Percentiles rank a stretch among this genome's conserved stretches.
Conservation (phyloP, 2,113 vertebrate species). For the Protobothrops mucrosquamatus region DNA sequence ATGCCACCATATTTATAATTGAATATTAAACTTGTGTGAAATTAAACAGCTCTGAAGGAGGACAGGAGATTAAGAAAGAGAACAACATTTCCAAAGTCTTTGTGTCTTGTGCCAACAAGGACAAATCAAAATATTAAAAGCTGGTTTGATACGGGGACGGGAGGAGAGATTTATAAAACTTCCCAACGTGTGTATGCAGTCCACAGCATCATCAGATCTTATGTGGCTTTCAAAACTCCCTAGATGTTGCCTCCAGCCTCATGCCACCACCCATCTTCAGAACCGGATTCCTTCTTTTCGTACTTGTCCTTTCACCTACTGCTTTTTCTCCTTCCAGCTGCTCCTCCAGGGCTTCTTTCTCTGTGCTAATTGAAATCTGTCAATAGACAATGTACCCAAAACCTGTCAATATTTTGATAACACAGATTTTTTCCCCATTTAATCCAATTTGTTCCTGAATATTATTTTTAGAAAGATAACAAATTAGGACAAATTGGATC, state of each 20-base stretch:
- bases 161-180: background rate
- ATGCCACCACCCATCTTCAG: background rate
- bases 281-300: background rate
- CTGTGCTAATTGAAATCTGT: background rate
- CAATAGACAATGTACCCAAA: background rate
- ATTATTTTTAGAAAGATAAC: background rate
- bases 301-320: background rate
- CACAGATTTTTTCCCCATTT: background rate
- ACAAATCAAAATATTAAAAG: background rate
- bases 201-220: background rate
- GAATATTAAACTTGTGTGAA: background rate
- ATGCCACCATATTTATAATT: background rate
- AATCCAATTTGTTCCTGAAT: background rate
- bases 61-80: background rate
- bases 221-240: background rate
- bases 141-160: background rate
- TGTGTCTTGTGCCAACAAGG: background rate
- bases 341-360: background rate
- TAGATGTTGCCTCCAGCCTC: background rate
- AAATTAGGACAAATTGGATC: background rate
- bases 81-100: background rate
- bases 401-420: background rate
- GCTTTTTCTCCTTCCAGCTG: background rate
- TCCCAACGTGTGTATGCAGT: background rate
- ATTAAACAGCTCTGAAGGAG: background rate